Evolutionary conservation across 2,888 invertebrate genomes (phyloP).

Genomic region (Mactromeris polynyma): DNA sequence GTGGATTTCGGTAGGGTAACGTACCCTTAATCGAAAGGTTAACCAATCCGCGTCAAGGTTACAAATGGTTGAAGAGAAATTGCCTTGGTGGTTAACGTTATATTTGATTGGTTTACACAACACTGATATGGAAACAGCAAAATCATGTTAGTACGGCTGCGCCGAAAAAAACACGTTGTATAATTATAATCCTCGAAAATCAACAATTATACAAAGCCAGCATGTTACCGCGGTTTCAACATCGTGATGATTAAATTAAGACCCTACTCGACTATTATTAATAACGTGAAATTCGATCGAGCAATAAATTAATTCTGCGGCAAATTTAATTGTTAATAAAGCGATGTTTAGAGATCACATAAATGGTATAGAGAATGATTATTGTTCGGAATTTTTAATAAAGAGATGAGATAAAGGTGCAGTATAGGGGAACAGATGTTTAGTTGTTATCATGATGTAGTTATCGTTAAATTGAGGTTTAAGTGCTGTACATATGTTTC

Average conservation of each 20-base stretch:
- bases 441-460: neutral
- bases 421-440: neutral
- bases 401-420: neutral
- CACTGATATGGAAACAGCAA: too few species aligned
- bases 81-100: too few species aligned
- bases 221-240: neutral
- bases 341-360: neutral
- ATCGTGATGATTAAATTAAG: neutral
- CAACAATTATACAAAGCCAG: neutral
- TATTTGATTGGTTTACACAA: too few species aligned
- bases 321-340: neutral
- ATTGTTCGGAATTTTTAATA: too few species aligned
- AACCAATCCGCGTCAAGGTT: too few species aligned
- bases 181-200: neutral
- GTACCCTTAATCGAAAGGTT: too few species aligned
- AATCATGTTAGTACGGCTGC: too few species aligned
- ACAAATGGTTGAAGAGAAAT: too few species aligned
- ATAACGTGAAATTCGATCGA: neutral
- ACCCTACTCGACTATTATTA: neutral
- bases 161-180: too few species aligned
- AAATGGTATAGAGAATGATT: neutral
- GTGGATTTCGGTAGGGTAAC: too few species aligned
- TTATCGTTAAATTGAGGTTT: neutral
- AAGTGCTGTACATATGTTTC: neutral
- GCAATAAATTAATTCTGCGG: neutral